Conservation (phyloP, 2,797 vertebrate genomes). For the Buceros bicornis region DNA sequence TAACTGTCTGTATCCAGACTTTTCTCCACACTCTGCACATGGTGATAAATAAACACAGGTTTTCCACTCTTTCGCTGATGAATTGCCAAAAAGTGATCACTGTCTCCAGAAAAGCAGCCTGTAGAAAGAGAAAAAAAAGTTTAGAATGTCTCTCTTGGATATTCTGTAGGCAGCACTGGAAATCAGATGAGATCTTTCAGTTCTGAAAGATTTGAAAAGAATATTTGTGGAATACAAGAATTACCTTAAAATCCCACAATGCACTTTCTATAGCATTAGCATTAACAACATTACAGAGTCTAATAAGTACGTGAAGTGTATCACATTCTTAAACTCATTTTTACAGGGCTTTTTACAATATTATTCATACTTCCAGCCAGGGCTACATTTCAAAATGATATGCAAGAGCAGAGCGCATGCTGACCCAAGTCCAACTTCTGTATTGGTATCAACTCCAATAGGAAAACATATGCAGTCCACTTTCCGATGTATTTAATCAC, state of each 20-base stretch:
- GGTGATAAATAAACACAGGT: constrained; percentile 80
- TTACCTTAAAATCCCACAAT: not conserved
- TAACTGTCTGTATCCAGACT: constrained; percentile 77
- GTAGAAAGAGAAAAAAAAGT: constrained; percentile 10
- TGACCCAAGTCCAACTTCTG: not conserved
- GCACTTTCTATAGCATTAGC: not conserved
- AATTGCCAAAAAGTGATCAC: constrained; percentile 77
- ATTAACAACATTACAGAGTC: not conserved
- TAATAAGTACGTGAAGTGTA: not conserved
- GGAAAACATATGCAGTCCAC: not conserved
- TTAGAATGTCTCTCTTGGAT: not conserved
- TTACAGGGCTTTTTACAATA: not conserved
- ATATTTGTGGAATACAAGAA: not conserved
- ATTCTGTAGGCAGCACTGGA: not conserved
- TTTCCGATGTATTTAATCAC: not conserved
- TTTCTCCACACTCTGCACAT: constrained; percentile 79
- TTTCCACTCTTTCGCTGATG: constrained; percentile 77
- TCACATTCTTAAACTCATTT: not conserved
- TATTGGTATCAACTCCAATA: not conserved
- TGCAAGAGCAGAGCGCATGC: not conserved
- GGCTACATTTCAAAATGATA: not conserved
- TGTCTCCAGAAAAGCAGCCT: constrained; percentile 83
- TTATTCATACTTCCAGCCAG: not conserved
- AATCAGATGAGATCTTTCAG: not conserved
- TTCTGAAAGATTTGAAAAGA: not conserved